Percentiles rank a stretch among this genome's conserved stretches.
These are phyloP conservation scores for Hirundichthys speculiger DNA, from an alignment of 2,113 vertebrate species.

Conservation along the genomic window DNA sequence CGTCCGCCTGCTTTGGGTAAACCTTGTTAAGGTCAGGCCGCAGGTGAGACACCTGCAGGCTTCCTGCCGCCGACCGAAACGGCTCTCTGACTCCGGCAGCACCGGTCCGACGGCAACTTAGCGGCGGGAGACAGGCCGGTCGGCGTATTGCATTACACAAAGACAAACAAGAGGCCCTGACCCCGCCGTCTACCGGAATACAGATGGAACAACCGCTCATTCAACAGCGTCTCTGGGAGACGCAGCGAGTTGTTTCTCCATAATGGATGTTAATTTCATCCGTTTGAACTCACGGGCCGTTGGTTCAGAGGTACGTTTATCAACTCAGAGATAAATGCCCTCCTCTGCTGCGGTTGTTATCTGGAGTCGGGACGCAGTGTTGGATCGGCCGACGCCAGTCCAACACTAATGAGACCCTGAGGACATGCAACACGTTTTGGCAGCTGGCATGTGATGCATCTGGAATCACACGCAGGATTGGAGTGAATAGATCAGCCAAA, in stretches of 20 bases:
- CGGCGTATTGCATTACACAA: constrained; percentile 65
- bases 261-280: too few relatives aligned
- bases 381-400: too few relatives aligned
- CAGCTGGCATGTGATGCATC: too few relatives aligned
- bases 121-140: constrained; percentile 44
- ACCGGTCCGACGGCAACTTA: constrained; percentile 43
- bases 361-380: too few relatives aligned
- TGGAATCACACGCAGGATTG: too few relatives aligned
- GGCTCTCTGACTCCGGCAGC: constrained; percentile 46
- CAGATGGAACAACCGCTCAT: constrained; percentile 39
- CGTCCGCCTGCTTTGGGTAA: constrained; percentile 61
- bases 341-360: too few relatives aligned
- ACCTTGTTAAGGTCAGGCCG: constrained; percentile 74
- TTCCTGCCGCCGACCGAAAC: constrained; percentile 65
- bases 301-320: neutral
- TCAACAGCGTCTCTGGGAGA: too few relatives aligned
- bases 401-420: too few relatives aligned
- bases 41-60: constrained; percentile 50
- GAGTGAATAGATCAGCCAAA: too few relatives aligned
- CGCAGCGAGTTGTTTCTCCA: too few relatives aligned
- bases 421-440: too few relatives aligned
- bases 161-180: constrained; percentile 56
- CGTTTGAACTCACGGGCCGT: too few relatives aligned
- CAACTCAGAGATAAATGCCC: constrained; percentile 9
- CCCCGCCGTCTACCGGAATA: constrained; percentile 55